Base-by-base conservation (phyloP, 1,140 invertebrate genomes). In the Bombus haemorrhoidalis region DNA sequence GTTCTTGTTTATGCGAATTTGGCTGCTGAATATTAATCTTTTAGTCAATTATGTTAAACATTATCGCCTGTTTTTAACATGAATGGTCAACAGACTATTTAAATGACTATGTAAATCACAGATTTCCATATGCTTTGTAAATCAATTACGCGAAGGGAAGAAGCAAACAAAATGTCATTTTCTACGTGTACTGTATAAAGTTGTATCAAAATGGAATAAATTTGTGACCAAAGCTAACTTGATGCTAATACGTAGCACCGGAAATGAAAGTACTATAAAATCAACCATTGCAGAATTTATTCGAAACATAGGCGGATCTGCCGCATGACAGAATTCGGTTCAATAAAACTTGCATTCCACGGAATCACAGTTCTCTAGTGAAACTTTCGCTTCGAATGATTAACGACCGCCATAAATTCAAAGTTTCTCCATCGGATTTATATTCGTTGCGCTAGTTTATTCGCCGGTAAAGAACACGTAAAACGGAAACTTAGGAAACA, bases 401-500 rank as follows among this genome's bases (percentile, higher is more conserved):
- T 84, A 84, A 84, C 75, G 82, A 37, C 53, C 64, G 66, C 66
- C 64, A 84, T 84, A 84, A 84, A 84, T 84, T 62, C 47, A 59
- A 84, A 84, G 82, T 84, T 84, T 78, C 82, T 62, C 75, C 82
- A 57, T 69, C n/a, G 53, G 82, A 84, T 84, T 84, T 84, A 84
- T 84, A 84, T 79, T 78, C 82, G 75, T 59, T 47, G 43, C 64
- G 12, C 22, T 9, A 47, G 82, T 71, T 69, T 66, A 78, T 39
- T 83, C 62, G 18, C 22, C 37, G 43, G 28, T 6, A 13, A 43
- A 83, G 57, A 85, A 74, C 73, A 59, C 75, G 47, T 59, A 66
- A 41, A 47, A 85, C 53, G 64, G 41, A 34, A 66, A 66, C 34
- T 39, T 34, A 57, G 53, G 73, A 83, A 80, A 83, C 62, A 76